These are phyloP conservation scores for Leptopilina drosophilae DNA, from an alignment of 2,888 invertebrate species.

Conservation along the genomic window DNA sequence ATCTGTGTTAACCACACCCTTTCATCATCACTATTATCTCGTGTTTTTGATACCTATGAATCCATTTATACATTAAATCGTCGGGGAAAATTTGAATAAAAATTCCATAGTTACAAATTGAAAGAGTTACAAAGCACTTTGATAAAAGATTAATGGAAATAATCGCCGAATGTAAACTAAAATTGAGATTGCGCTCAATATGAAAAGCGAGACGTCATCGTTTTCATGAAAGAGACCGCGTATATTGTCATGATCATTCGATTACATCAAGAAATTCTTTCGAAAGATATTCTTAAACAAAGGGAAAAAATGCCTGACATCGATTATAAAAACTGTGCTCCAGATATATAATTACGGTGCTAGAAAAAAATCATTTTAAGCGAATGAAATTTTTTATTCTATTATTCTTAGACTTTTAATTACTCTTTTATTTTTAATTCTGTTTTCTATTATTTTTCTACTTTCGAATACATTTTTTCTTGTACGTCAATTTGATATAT, in stretches of 20 bases:
- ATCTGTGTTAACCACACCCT: background rate
- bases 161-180: background rate
- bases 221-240: slow-evolving; percentile 41
- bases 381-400: background rate
- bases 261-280: too few species aligned
- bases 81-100: background rate
- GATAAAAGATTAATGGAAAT: slow-evolving; percentile 3
- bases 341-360: too few species aligned
- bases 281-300: too few species aligned
- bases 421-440: too few species aligned
- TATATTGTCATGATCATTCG: slow-evolving; percentile 24
- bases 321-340: too few species aligned
- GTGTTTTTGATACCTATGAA: background rate
- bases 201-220: slow-evolving; percentile 15
- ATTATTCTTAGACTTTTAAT: background rate
- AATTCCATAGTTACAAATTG: slow-evolving; percentile 14
- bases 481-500: too few species aligned
- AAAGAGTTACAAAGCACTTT: slow-evolving; percentile 24
- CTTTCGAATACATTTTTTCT: too few species aligned
- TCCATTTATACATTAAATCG: background rate
- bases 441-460: too few species aligned
- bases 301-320: too few species aligned
- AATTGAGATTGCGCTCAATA: background rate
- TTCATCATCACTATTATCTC: background rate
- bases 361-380: too few species aligned